A percentile compares a stretch with the other conserved stretches of the same genome.
These are phyloP conservation scores for Desoria tigrina DNA, from an alignment of 2,888 invertebrate genomes.

Conservation along the genomic window DNA sequence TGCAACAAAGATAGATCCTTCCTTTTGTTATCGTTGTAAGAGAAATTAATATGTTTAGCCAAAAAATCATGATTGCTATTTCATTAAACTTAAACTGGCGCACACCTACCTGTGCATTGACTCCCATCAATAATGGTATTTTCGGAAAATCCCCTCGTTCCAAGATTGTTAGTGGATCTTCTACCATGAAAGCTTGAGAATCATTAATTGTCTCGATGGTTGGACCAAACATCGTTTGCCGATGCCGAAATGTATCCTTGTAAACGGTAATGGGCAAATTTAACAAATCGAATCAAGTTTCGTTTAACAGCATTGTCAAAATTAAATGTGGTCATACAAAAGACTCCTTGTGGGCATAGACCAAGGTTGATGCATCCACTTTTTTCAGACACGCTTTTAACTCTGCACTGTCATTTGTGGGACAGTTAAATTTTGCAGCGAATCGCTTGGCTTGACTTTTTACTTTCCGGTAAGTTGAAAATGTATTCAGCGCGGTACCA, in stretches of 20 bases:
- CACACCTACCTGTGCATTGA: slow-evolving; percentile 40
- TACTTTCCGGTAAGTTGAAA: slow-evolving; percentile 35
- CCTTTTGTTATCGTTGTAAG: no score
- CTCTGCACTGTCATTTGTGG: slow-evolving; percentile 19
- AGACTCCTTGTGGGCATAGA: slow-evolving; percentile 34
- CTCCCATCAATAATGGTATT: slow-evolving; percentile 44
- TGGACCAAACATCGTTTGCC: slow-evolving; percentile 36
- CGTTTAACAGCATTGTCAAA: neutral
- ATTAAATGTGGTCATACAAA: slow-evolving; percentile 17
- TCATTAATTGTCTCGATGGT: slow-evolving; percentile 40
- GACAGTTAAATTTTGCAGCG: slow-evolving; percentile 41
- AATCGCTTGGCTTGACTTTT: slow-evolving; percentile 33
- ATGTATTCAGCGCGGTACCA: slow-evolving; percentile 36
- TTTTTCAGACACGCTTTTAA: slow-evolving; percentile 38
- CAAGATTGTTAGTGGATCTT: slow-evolving; percentile 34
- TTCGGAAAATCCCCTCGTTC: slow-evolving; percentile 29
- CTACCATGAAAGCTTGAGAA: slow-evolving; percentile 29
- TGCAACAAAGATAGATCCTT: slow-evolving; percentile 34
- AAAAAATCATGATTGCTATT: no score
- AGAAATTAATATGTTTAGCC: no score
- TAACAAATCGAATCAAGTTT: neutral
- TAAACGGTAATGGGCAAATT: neutral
- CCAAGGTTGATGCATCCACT: slow-evolving; percentile 35
- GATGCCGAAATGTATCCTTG: slow-evolving; percentile 30
- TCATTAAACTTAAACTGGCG: no score